Percentiles rank a stretch among this genome's conserved stretches.
phyloP scores from a whole-genome alignment of 2,113 vertebrate genomes.

The Oreochromis tanganicae region DNA sequence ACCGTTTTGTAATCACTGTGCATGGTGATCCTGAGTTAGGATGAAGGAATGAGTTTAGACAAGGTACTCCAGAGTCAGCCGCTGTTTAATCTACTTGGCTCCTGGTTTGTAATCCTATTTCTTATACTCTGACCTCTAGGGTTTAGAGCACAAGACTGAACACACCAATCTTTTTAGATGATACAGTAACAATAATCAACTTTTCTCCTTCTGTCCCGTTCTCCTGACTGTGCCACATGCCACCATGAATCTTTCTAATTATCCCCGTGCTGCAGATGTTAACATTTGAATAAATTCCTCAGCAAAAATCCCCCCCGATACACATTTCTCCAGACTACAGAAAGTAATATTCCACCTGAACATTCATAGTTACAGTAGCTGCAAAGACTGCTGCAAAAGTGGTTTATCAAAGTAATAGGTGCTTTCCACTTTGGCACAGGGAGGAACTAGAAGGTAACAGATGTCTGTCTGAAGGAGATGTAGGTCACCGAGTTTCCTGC shows the following conservation, averaged over 20 bases:
- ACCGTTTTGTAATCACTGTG: not conserved
- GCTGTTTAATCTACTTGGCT: constrained; percentile 51
- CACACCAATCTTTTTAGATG: constrained; percentile 42
- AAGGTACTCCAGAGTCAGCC: not conserved
- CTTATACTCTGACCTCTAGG: constrained; percentile 48
- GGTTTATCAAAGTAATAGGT: constrained; percentile 46
- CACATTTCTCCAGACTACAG: constrained; percentile 6
- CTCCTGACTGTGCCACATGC: constrained; percentile 28
- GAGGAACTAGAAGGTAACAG: constrained; percentile 40
- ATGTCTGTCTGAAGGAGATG: constrained; percentile 50
- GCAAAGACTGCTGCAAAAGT: not conserved
- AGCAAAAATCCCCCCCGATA: constrained; percentile 14
- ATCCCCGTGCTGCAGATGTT: constrained; percentile 53
- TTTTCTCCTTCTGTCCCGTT: constrained; percentile 21
- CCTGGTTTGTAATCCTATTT: constrained; percentile 56
- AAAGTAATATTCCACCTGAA: constrained; percentile 6
- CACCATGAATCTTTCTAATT: constrained; percentile 43
- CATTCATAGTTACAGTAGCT: constrained; percentile 3
- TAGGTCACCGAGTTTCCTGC: constrained; percentile 59
- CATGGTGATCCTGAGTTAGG: not conserved
- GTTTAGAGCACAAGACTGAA: constrained; percentile 35
- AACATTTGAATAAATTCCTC: constrained; percentile 39
- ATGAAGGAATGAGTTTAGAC: constrained; percentile 25
- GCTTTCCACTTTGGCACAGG: constrained; percentile 19
- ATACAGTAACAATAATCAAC: constrained; percentile 41